These are phyloP conservation scores for Rhabdophis nuchalis DNA, from an alignment of 2,797 vertebrate species.

Conservation along the genomic window DNA sequence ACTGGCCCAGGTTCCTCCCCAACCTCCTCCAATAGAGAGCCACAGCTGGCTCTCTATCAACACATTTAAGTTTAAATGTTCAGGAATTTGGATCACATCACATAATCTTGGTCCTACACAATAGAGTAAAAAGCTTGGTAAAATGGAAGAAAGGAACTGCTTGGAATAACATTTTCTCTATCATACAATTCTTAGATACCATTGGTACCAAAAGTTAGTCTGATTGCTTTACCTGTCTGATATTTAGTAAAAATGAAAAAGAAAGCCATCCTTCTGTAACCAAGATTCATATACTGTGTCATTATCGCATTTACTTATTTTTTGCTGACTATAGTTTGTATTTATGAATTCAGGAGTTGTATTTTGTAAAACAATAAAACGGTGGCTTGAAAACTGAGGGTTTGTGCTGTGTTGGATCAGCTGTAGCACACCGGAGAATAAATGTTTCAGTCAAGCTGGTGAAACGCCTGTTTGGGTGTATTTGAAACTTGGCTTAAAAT, in stretches of 20 bases:
- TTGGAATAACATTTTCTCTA: background rate
- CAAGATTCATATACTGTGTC: background rate
- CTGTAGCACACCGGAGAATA: background rate
- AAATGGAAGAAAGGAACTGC: background rate
- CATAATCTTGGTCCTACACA: background rate
- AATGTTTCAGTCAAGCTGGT: constrained; percentile 16
- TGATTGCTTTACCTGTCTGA: background rate
- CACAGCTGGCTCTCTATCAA: background rate
- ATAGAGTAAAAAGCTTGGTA: background rate
- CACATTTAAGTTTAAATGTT: background rate
- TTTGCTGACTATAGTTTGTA: background rate
- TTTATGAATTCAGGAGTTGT: background rate
- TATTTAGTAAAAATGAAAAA: background rate
- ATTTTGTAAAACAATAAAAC: background rate
- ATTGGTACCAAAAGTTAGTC: background rate
- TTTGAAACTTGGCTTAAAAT: constrained; percentile 23
- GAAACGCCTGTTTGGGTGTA: background rate
- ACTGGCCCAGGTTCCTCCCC: no score
- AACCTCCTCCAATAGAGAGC: no score
- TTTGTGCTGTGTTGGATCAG: no score
- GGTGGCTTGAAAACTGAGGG: background rate
- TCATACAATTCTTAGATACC: background rate
- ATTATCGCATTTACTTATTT: background rate
- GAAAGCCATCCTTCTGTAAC: background rate
- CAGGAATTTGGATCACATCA: background rate